Evolutionary conservation across 2,888 invertebrate genomes (phyloP), one percentile per base, ranked within the genome.

Genomic region (Scrobipalpa atriplicella): DNA sequence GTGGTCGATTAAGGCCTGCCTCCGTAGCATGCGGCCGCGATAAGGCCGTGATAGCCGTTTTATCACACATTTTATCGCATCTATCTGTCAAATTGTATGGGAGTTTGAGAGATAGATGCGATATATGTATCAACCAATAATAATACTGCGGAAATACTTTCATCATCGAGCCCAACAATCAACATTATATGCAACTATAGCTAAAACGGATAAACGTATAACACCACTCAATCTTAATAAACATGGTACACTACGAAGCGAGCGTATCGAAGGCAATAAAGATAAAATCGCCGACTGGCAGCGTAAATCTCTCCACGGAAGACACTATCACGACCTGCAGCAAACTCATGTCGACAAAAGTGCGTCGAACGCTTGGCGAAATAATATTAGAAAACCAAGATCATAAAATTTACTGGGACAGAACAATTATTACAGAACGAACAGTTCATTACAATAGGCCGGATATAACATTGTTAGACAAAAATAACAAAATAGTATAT

Each of bases 321-420:
- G 43, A 43, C 43, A 43, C n/a, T 8, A 5, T 2, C 11, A 10
- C 43, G 43, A 43, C n/a, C n/a, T 56, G 54, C 56, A n/a, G 11
- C 43, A 43, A 7, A 43, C n/a, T 16, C 51, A 51, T 51, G 51
- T 51, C 51, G 51, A 51, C 51, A 51, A 51, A 51, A n/a, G 18
- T 51, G 51, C 51, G 51, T 51, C 54, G 54, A 54, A 54, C 54
- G 54, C 18, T 10, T 54, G 54, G n/a, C n/a, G 29, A 29, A 29
- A 39, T 11, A 39, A 39, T 39, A 39, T 39, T 39, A 39, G 8
- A 39, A 39, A 39, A 39, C 39, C 8, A 8, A 8, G 39, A 39
- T 1, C 8, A 39, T 10, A 39, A 39, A 39, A 5, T 39, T 6
- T 39, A 39, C 39, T 39, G 39, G 2, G 39, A 39, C 11, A 39